These are phyloP conservation scores for Trichopoda pennipes DNA, from an alignment of 2,888 invertebrate genomes.

Conservation along the genomic window DNA sequence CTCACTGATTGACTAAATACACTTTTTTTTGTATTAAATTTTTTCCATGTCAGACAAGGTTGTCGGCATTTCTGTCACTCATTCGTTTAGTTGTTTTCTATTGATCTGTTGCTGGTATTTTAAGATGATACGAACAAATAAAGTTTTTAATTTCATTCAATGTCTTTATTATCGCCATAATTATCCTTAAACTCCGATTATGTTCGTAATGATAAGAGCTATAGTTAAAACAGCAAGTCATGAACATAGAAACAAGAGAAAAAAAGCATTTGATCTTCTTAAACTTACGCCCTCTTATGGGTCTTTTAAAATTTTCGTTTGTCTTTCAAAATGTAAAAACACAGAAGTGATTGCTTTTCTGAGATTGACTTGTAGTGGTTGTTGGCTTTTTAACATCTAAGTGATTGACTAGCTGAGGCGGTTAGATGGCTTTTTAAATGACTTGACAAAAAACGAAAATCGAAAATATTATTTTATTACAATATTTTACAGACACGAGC, in stretches of 20 bases:
- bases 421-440: slow-evolving; percentile 58
- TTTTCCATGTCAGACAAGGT: not conserved
- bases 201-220: slow-evolving; percentile 1
- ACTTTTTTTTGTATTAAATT: slow-evolving; percentile 9
- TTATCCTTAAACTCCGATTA: slow-evolving; percentile 47
- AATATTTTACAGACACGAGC: slow-evolving; percentile 17
- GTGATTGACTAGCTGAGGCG: slow-evolving; percentile 48
- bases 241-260: not conserved
- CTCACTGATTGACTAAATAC: not conserved
- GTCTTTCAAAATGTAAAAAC: slow-evolving; percentile 5
- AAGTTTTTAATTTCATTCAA: slow-evolving; percentile 36
- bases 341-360: slow-evolving; percentile 31
- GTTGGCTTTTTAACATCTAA: slow-evolving; percentile 11
- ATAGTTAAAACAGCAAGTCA: slow-evolving; percentile 51
- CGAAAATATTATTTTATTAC: slow-evolving; percentile 24
- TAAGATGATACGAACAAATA: not conserved
- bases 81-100: not conserved
- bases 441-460: slow-evolving; percentile 51
- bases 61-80: slow-evolving; percentile 3
- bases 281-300: slow-evolving; percentile 50
- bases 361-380: slow-evolving; percentile 21
- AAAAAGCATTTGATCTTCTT: slow-evolving; percentile 54
- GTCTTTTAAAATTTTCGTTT: slow-evolving; percentile 47
- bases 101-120: slow-evolving; percentile 29
- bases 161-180: slow-evolving; percentile 52